A percentile compares a stretch with the other conserved stretches of the same genome.
These are phyloP conservation scores for Asarcornis scutulata DNA, from an alignment of 2,113 vertebrate genomes.

Conservation along the genomic window DNA sequence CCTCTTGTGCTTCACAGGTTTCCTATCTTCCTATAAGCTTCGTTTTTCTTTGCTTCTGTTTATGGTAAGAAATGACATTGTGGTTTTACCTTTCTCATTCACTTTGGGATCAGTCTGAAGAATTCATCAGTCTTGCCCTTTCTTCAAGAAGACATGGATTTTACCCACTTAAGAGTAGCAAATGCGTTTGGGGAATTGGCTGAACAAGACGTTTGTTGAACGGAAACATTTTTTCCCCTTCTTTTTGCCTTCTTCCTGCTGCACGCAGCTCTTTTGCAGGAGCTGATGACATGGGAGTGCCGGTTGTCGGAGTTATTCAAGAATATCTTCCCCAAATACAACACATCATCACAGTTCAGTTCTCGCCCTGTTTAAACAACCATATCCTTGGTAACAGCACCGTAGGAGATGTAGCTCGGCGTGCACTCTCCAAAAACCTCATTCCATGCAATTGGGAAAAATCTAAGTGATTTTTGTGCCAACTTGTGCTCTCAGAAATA, in stretches of 20 bases:
- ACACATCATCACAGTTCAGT: neutral
- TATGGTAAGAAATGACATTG: neutral
- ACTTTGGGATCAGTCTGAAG: neutral
- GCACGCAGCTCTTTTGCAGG: neutral
- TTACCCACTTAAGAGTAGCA: neutral
- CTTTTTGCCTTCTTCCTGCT: neutral
- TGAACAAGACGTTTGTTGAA: neutral
- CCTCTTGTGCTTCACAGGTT: neutral
- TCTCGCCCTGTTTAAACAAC: neutral
- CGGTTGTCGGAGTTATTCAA: neutral
- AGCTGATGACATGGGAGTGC: neutral
- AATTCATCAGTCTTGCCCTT: neutral
- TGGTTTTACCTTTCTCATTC: neutral
- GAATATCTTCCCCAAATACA: neutral
- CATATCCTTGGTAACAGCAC: neutral
- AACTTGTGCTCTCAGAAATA: neutral
- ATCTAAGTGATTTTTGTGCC: neutral
- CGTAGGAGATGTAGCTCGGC: neutral
- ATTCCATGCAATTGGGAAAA: neutral
- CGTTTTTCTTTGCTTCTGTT: neutral
- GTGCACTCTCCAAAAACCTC: neutral
- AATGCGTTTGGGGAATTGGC: neutral
- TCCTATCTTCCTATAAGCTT: neutral
- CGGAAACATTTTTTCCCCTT: fast-evolving
- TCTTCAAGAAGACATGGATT: neutral